Conservation (phyloP, 2,797 vertebrate species). For the Eremophila alpestris region DNA sequence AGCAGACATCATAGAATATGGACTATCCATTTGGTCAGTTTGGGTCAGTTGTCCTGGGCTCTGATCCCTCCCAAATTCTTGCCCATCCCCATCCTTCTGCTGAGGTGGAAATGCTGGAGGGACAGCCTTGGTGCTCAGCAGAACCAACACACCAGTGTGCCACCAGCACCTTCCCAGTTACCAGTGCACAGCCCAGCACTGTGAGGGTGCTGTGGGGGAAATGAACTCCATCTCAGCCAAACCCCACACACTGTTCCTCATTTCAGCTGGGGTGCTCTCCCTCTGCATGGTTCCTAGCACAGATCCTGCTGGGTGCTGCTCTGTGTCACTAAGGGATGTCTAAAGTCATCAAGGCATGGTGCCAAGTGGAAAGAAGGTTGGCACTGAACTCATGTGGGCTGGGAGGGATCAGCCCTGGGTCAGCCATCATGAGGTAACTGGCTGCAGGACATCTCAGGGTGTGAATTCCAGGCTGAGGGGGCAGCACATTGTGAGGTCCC, state of each 20-base stretch:
- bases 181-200: not conserved
- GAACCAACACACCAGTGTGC: not conserved
- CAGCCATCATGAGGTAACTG: accelerated
- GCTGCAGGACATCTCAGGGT: not conserved
- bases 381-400: not conserved
- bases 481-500: not conserved
- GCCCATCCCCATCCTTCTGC: not conserved
- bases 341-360: not conserved
- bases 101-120: not conserved
- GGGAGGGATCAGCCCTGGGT: not conserved
- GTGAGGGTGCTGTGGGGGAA: not conserved
- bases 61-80: not conserved
- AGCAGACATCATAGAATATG: not conserved
- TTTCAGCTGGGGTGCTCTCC: not conserved
- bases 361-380: not conserved
- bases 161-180: not conserved
- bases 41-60: not conserved
- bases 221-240: not conserved
- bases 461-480: not conserved
- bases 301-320: not conserved
- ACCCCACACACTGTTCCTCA: not conserved
- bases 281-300: not conserved
- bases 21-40: not conserved
- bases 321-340: accelerated
- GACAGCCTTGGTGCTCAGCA: not conserved